Conservation (phyloP, 2,888 invertebrate genomes). For the Pyrgus malvae region DNA sequence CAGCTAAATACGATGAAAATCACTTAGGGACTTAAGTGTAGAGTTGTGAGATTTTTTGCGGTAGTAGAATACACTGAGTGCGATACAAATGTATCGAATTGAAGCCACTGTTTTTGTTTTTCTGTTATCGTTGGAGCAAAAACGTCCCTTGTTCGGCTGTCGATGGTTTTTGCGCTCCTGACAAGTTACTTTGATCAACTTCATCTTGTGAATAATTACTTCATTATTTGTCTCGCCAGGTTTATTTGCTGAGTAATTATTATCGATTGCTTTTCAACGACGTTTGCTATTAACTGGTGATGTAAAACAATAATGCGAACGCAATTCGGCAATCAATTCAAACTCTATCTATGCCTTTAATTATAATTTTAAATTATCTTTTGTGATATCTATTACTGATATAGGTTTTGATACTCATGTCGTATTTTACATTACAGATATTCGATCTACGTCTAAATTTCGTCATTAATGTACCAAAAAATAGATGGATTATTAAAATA, state of each 20-base stretch:
- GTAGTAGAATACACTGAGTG: conserved; percentile 38
- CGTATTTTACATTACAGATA: conserved; percentile 2
- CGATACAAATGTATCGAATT: conserved; percentile 60
- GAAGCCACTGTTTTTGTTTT: conserved; percentile 64
- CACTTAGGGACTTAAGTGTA: conserved; percentile 49
- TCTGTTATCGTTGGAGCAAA: conserved; percentile 47
- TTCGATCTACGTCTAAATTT: not conserved
- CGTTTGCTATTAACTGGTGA: not conserved
- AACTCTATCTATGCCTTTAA: not conserved
- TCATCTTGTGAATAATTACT: conserved; percentile 62
- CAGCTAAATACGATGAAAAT: conserved; percentile 60
- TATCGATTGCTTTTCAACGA: conserved; percentile 31
- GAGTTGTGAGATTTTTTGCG: conserved; percentile 50
- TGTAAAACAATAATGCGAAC: not conserved
- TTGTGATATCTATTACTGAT: not conserved
- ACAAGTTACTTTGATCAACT: conserved; percentile 65
- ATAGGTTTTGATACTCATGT: conserved; percentile 1
- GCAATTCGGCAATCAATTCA: not conserved
- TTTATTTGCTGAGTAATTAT: conserved; percentile 37
- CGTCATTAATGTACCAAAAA: not conserved
- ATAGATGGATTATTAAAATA: not conserved
- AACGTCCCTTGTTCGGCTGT: conserved; percentile 63
- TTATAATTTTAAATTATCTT: conserved; percentile 13
- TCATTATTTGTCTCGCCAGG: conserved; percentile 57
- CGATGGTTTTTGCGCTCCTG: conserved; percentile 68